These are phyloP conservation scores for Drosophila bipectinata DNA, from an alignment of 1,140 invertebrate species.

Conservation along the genomic window DNA sequence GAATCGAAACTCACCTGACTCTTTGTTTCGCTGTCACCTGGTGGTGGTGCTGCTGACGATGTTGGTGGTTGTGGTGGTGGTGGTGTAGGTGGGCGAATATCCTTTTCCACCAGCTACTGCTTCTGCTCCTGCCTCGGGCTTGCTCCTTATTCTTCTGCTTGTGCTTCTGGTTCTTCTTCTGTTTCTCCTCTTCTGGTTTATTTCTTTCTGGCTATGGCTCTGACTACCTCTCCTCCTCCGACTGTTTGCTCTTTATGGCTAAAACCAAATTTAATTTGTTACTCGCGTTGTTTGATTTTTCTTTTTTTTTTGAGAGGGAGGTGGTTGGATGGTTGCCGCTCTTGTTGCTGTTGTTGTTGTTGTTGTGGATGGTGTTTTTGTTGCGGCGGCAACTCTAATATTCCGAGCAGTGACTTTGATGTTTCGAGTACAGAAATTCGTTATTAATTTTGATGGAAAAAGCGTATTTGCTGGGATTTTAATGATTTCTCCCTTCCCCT, in stretches of 20 bases:
- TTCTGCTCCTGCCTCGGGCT: constrained; percentile 13
- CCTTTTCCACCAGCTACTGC: constrained; percentile 30
- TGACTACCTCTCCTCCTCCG: constrained; percentile 17
- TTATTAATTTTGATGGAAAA: constrained; percentile 66
- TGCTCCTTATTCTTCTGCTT: constrained; percentile 3
- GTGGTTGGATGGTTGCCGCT: constrained; percentile 5
- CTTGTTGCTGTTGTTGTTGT: constrained; percentile 14
- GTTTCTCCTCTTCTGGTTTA: constrained; percentile 35
- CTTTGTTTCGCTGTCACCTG: constrained; percentile 56
- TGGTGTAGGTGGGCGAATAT: constrained; percentile 21
- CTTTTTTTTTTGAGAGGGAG: constrained; percentile 16
- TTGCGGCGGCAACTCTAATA: constrained; percentile 18
- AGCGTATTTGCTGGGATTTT: constrained; percentile 38
- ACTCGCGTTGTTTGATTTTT: constrained; percentile 50
- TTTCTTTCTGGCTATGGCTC: constrained; percentile 14
- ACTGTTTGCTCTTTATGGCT: constrained; percentile 63
- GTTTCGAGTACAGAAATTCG: constrained; percentile 52
- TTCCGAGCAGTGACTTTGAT: constrained; percentile 55
- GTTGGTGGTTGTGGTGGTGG: constrained; percentile 3
- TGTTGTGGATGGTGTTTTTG: constrained; percentile 8
- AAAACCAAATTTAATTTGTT: constrained; percentile 81
- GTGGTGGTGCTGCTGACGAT: constrained; percentile 6
- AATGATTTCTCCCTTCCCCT: not conserved
- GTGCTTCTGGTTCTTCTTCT: constrained; percentile 15
- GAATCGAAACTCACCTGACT: constrained; percentile 59